phyloP scores from a whole-genome alignment of 1,140 invertebrate species.

The Penaeus chinensis region DNA sequence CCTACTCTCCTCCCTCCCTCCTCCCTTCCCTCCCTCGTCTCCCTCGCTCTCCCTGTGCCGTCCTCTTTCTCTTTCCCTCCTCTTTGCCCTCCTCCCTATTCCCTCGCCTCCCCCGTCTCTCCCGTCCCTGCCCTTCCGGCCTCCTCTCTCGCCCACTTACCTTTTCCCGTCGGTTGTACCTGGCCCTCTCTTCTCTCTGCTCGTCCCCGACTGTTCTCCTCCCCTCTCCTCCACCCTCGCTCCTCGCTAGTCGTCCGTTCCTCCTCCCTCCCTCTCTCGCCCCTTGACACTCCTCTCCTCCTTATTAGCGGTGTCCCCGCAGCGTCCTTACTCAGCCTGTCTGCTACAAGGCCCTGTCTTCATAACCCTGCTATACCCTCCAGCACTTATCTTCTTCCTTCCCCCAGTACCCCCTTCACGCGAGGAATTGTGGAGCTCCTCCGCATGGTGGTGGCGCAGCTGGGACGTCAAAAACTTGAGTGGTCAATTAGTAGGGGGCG shows the following conservation, averaged over 20 bases:
- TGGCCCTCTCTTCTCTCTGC: background rate
- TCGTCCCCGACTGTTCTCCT: background rate
- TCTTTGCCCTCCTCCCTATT: conserved; percentile 1
- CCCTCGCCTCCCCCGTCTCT: background rate
- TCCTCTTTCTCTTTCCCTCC: background rate
- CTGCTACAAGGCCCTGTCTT: no score
- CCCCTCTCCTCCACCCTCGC: background rate
- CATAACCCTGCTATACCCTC: background rate
- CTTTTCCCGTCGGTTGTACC: background rate
- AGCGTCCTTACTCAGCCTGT: no score
- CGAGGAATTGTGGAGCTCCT: background rate
- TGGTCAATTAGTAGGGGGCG: no score
- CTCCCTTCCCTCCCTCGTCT: background rate
- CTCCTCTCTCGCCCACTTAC: background rate
- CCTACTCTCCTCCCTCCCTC: no score
- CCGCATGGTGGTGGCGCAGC: background rate
- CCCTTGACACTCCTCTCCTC: no score
- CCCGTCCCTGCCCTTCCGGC: background rate
- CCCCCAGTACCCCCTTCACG: background rate
- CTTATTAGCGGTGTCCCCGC: no score
- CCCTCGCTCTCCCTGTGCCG: background rate
- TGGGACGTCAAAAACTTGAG: no score
- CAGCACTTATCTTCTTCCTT: background rate
- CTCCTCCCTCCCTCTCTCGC: background rate
- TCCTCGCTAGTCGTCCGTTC: no score